Evolutionary conservation across 2,888 invertebrate genomes (phyloP).

Genomic region (Brassicogethes aeneus): DNA sequence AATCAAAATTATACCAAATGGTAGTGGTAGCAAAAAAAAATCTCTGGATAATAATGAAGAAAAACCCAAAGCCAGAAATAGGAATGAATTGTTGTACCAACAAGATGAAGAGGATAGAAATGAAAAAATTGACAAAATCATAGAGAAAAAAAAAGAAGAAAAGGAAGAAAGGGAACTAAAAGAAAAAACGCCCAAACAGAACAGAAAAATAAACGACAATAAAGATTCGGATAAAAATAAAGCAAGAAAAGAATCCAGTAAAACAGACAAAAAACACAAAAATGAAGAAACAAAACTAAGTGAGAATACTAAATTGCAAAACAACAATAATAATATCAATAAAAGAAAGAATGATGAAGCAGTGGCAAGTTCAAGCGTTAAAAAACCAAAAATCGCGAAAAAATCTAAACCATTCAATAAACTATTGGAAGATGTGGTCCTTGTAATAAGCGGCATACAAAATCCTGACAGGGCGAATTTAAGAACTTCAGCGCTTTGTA

Average conservation of each 20-base stretch:
- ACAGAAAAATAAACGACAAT: too few species aligned
- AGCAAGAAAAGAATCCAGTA: constrained; percentile 32
- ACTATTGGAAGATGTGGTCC: constrained; percentile 56
- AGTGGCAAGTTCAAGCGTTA: constrained; percentile 10
- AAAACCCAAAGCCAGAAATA: constrained; percentile 18
- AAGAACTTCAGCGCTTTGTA: constrained; percentile 56
- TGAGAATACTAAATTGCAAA: neutral
- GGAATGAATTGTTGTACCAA: constrained; percentile 24
- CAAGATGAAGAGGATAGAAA: constrained; percentile 26
- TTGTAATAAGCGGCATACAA: constrained; percentile 82
- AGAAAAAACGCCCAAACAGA: constrained; percentile 41
- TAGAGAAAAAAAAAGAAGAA: constrained; percentile 19
- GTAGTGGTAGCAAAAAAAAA: constrained; percentile 5
- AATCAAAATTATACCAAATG: constrained; percentile 11
- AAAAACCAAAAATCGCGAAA: constrained; percentile 22
- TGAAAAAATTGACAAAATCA: constrained; percentile 26
- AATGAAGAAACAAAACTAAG: constrained; percentile 26
- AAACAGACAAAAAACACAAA: constrained; percentile 36
- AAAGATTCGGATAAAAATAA: constrained; percentile 33
- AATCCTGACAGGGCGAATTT: constrained; percentile 68
- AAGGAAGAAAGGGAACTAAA: constrained; percentile 14
- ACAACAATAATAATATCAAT: constrained; percentile 5
- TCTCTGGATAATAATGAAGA: constrained; percentile 4
- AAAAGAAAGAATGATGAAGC: constrained; percentile 1
- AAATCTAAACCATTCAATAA: constrained; percentile 45